Evolutionary conservation across 2,888 invertebrate species (phyloP).

Genomic region (Drosophila tanythrix): DNA sequence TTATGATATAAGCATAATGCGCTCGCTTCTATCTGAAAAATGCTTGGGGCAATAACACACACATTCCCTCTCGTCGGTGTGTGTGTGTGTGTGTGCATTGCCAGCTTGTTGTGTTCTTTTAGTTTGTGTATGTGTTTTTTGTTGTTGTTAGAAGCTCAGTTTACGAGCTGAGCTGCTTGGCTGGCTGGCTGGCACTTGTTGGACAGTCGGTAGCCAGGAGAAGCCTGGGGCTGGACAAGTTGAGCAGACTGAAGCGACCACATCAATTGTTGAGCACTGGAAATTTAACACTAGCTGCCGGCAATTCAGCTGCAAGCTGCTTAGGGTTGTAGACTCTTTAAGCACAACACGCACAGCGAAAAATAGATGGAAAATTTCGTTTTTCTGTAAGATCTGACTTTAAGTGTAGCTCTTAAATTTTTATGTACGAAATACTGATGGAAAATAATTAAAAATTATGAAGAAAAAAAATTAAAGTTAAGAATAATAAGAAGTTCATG

Average conservation of each 20-base stretch:
- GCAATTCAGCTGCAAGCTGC: background rate
- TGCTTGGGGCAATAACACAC: conserved; percentile 13
- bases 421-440: background rate
- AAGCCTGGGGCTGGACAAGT: background rate
- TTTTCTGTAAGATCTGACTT: background rate
- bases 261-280: conserved; percentile 11
- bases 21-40: conserved; percentile 15
- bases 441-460: background rate
- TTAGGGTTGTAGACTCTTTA: background rate
- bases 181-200: conserved; percentile 21
- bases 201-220: conserved; percentile 12
- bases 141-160: conserved; percentile 8
- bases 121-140: background rate
- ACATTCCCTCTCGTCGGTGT: background rate
- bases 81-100: conserved; percentile 2
- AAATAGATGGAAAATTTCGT: background rate
- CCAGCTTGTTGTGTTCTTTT: conserved; percentile 23
- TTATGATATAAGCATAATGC: conserved; percentile 46
- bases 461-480: background rate
- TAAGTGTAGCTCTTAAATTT: background rate
- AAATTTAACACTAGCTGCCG: conserved; percentile 6
- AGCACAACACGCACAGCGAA: background rate
- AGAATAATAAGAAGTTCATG: background rate
- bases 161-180: conserved; percentile 25
- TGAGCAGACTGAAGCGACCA: background rate